phyloP scores from a whole-genome alignment of 1,140 invertebrate species.

The Chionoecetes opilio region DNA sequence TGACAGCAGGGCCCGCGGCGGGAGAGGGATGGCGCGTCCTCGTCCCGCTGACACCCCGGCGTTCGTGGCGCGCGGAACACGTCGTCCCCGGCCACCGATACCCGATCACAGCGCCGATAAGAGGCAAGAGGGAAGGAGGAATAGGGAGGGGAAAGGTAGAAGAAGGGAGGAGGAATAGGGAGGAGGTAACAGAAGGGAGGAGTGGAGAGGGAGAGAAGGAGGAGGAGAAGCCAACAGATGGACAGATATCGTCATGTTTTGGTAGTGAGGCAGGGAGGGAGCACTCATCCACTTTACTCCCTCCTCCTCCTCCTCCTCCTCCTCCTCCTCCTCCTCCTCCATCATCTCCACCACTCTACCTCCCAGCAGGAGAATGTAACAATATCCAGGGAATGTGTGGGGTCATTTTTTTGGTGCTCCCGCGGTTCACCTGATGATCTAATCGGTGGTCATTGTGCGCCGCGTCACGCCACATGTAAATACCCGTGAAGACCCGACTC shows the following conservation, averaged over 20 bases:
- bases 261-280: not conserved
- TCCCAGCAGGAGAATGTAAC: conserved; percentile 25
- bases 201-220: not conserved
- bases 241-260: conserved; percentile 59
- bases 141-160: not conserved
- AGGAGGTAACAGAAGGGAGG: not conserved
- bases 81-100: conserved; percentile 54
- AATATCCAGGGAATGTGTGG: not conserved
- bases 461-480: conserved; percentile 23
- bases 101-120: conserved; percentile 58
- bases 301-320: conserved; percentile 6
- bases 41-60: conserved; percentile 34
- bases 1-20: not conserved
- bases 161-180: not conserved
- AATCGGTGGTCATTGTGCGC: not conserved
- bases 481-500: not conserved
- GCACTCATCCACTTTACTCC: not conserved
- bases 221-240: conserved; percentile 1
- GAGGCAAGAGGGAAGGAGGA: not conserved
- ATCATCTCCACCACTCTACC: not conserved
- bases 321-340: not conserved
- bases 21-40: conserved; percentile 38
- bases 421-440: conserved; percentile 15
- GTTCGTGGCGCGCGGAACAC: conserved; percentile 47
- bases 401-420: not conserved